phyloP scores from a whole-genome alignment of 2,888 invertebrate species.

The Teleogryllus oceanicus region DNA sequence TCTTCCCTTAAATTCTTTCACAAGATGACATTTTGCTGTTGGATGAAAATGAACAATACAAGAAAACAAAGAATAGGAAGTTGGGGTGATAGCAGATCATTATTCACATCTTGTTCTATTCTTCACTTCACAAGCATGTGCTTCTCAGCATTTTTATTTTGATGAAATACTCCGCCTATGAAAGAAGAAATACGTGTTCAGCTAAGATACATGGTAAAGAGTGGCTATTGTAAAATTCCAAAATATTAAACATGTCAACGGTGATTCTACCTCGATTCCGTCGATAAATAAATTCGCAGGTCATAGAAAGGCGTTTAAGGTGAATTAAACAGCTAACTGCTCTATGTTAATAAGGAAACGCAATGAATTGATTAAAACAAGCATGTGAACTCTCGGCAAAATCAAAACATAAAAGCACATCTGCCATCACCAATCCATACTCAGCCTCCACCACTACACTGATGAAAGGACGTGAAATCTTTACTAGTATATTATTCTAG shows the following conservation, averaged over 20 bases:
- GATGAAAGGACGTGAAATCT: neutral
- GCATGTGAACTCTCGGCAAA: neutral
- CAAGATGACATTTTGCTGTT: slow-evolving; percentile 25
- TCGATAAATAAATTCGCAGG: too few species aligned
- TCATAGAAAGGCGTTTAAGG: too few species aligned
- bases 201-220: neutral
- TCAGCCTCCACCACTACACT: neutral
- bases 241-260: too few species aligned
- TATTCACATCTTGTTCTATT: neutral
- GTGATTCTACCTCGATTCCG: too few species aligned
- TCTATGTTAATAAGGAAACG: neutral
- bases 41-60: neutral
- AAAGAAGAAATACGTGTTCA: neutral
- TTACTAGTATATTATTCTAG: too few species aligned
- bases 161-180: neutral
- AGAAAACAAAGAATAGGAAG: neutral
- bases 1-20: slow-evolving; percentile 22
- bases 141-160: slow-evolving; percentile 1
- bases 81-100: neutral
- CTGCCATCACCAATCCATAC: slow-evolving; percentile 18
- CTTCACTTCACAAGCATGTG: neutral
- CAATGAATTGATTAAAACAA: neutral
- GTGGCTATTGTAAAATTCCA: neutral
- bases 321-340: too few species aligned
- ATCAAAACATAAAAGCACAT: slow-evolving; percentile 18